Evolutionary conservation across 1,140 invertebrate genomes (phyloP).

Genomic region (Tetranychus urticae): DNA sequence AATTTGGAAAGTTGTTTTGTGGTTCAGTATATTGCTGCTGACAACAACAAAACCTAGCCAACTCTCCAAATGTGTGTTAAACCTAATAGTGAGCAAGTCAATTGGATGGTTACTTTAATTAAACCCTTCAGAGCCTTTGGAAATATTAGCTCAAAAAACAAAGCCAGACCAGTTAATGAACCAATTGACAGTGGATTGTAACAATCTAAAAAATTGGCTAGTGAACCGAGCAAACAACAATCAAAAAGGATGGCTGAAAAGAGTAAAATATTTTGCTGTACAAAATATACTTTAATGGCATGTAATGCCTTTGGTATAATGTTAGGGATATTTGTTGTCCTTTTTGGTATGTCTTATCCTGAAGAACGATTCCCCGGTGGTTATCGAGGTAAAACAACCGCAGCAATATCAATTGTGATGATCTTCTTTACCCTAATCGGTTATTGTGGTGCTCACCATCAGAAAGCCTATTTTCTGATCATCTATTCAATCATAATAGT

Average conservation of each 20-base stretch:
- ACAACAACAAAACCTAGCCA: no score
- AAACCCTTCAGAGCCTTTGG: no score
- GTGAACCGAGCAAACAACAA: no score
- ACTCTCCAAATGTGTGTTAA: no score
- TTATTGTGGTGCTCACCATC: slow-evolving; percentile 10
- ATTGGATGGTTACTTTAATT: no score
- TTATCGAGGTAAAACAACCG: slow-evolving; percentile 9
- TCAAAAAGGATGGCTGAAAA: not conserved
- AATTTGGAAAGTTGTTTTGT: no score
- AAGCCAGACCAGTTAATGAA: no score
- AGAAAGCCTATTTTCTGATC: slow-evolving; percentile 9
- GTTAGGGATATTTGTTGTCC: slow-evolving; percentile 7
- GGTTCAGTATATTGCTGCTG: no score
- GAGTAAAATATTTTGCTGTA: not conserved
- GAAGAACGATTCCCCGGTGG: slow-evolving; percentile 8
- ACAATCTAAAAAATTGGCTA: no score
- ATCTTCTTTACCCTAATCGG: slow-evolving; percentile 10
- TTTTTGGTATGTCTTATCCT: slow-evolving; percentile 10
- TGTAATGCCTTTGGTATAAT: slow-evolving; percentile 10
- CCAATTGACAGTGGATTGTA: no score
- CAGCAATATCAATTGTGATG: slow-evolving; percentile 8
- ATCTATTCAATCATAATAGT: slow-evolving; percentile 3
- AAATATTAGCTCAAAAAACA: no score
- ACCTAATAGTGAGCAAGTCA: no score
- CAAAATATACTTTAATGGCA: slow-evolving; percentile 10